These are phyloP conservation scores for Hipposideros larvatus DNA, from an alignment of 2,797 vertebrate genomes.

Conservation along the genomic window DNA sequence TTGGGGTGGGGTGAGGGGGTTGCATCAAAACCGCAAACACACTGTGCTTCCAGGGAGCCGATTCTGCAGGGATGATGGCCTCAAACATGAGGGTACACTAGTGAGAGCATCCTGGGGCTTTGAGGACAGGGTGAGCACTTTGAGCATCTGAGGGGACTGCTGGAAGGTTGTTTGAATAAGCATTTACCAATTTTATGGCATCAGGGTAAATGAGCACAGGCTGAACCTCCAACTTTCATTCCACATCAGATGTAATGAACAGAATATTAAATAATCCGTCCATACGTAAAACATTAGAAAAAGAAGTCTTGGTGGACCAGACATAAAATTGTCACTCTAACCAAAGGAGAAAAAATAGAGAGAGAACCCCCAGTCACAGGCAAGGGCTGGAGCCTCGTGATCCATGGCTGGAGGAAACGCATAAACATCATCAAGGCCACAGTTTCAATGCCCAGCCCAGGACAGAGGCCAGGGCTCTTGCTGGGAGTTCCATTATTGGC, in stretches of 20 bases:
- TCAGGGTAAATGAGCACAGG: background rate
- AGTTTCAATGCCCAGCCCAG: background rate
- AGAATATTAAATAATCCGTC: background rate
- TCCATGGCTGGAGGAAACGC: background rate
- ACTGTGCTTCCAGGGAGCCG: background rate
- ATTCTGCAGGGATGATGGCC: background rate
- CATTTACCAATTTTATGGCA: background rate
- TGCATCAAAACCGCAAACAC: slow-evolving; percentile 17
- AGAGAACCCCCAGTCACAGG: background rate
- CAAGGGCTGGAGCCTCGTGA: background rate
- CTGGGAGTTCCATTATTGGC: background rate
- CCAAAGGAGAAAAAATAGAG: background rate
- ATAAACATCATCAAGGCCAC: background rate
- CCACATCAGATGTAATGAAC: background rate
- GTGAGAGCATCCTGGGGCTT: background rate
- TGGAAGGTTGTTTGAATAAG: background rate
- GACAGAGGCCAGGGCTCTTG: background rate
- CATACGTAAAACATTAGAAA: background rate
- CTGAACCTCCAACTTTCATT: background rate
- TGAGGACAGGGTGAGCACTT: background rate
- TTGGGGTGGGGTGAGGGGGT: background rate
- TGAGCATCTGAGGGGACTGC: background rate
- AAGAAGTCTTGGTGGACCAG: background rate
- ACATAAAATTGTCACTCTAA: background rate
- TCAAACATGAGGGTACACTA: background rate